Conservation (phyloP, 1,140 invertebrate species). For the Meloidogyne hapla region DNA sequence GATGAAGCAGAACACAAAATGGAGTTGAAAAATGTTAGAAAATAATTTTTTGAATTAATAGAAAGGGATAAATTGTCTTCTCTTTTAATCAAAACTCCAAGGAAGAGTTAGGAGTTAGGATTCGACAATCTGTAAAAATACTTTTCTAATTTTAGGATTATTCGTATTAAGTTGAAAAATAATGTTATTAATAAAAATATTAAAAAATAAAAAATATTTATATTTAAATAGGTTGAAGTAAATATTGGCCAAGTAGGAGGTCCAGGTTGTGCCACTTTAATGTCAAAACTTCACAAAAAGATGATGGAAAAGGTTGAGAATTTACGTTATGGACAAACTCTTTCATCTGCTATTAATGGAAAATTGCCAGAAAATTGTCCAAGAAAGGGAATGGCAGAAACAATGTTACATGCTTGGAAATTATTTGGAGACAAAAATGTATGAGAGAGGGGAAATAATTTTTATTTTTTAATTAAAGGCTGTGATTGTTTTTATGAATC, state of each 20-base stretch:
- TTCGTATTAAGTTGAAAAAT: no score
- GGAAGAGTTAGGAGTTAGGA: no score
- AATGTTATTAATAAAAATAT: no score
- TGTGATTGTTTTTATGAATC: constrained; percentile 76
- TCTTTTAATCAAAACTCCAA: no score
- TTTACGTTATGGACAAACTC: constrained; percentile 2
- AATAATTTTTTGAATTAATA: not conserved
- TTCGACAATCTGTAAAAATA: no score
- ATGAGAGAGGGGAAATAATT: not conserved
- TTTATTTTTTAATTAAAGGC: constrained; percentile 66
- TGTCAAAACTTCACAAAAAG: constrained; percentile 51
- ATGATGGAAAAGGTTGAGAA: constrained; percentile 32
- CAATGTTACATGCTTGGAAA: constrained; percentile 51
- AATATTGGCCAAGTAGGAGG: constrained; percentile 93
- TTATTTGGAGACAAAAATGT: not conserved
- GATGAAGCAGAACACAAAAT: constrained; percentile 9
- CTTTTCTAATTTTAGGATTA: no score
- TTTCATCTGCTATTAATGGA: not conserved
- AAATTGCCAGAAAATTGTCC: constrained; percentile 51
- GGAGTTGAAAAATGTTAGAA: constrained; percentile 52
- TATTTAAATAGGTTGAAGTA: constrained; percentile 76
- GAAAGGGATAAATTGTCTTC: no score
- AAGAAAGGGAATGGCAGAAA: constrained; percentile 43
- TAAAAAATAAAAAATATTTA: no score
- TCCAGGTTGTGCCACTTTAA: constrained; percentile 77